Conservation (phyloP, 2,113 vertebrate species). For the Chionodraco myersi region DNA sequence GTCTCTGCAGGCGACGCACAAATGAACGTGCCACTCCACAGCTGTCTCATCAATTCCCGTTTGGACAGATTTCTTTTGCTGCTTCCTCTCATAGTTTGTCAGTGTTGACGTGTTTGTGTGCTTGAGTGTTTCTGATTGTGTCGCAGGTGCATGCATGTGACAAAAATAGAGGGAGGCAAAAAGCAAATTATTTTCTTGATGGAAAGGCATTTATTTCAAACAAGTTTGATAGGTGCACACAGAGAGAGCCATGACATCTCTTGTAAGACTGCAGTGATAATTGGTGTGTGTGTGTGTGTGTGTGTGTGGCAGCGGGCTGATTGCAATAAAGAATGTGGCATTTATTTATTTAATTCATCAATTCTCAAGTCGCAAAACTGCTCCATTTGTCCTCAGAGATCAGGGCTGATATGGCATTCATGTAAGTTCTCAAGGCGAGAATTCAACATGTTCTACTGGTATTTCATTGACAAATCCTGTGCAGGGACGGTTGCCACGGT, state of each 20-base stretch:
- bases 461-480: conserved; percentile 41
- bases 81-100: conserved; percentile 43
- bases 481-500: conserved; percentile 4
- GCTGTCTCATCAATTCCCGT: conserved; percentile 52
- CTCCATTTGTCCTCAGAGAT: conserved; percentile 20
- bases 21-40: conserved; percentile 38
- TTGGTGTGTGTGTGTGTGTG: conserved; percentile 16
- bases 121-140: conserved; percentile 25
- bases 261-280: conserved; percentile 23
- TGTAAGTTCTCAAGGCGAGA: conserved; percentile 30
- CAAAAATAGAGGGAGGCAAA: conserved; percentile 24
- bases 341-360: conserved; percentile 15
- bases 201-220: conserved; percentile 37
- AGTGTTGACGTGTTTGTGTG: background rate
- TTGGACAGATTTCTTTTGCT: conserved; percentile 45
- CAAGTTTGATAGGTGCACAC: conserved; percentile 39
- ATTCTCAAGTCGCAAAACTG: conserved; percentile 15
- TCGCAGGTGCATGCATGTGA: background rate
- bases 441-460: conserved; percentile 32
- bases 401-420: conserved; percentile 11
- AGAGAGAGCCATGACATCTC: conserved; percentile 14
- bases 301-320: background rate
- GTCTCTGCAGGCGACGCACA: conserved; percentile 48
- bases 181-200: conserved; percentile 20
- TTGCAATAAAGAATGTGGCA: conserved; percentile 4